Base-by-base conservation (phyloP, 1,140 invertebrate genomes). In the Dendroctonus valens region DNA sequence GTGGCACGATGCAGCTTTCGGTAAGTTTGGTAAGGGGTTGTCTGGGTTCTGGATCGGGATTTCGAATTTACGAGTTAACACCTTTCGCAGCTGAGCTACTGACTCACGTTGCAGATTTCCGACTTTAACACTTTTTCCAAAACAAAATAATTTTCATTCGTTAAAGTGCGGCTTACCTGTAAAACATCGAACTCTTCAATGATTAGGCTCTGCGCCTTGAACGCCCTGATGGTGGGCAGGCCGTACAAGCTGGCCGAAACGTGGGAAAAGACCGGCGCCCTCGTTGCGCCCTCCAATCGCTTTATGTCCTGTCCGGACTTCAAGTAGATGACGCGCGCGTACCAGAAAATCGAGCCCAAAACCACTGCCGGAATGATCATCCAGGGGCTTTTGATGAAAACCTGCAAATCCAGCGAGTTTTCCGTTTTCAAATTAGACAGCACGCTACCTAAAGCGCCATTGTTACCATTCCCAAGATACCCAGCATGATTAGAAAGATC, bases 221-320 rank as follows among this genome's bases (percentile, higher is more conserved):
- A 86, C 5, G 90, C 87, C 68, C 91, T 79, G 8, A 94, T 91
- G 0, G 91, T 93, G 9, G 86, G 81, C 9, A 94, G 74, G 7
- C 92, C 92, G 70, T 84, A 83, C 6, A 93, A 65, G 0, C 89
- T 87, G 2, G 89, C 82, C 53, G 85, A 88, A 0, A 93, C 79
- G 63, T 93, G 90, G 3, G 89, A 89, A 73, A 91, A 93, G 11
- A 93, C 85, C 3, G 92, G 92, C 74, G 85, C 86, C 74, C 83
- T 83, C 5, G 85, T 68, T 7, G 59, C 42, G 3, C 91, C 91
- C 81, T 96, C 93, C 12, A 96, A 77, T 57, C 92, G 81, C 77
- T 96, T 95, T 6, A 96, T 83, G 73, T 92, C 91, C 69, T 93
- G 86, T 0, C 91, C 92, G 0, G 91, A 91, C 53, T 85, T 86